Evolutionary conservation across 1,140 invertebrate genomes (phyloP), one percentile per base, ranked within the genome.

Genomic region (Trichonephila inaurata): DNA sequence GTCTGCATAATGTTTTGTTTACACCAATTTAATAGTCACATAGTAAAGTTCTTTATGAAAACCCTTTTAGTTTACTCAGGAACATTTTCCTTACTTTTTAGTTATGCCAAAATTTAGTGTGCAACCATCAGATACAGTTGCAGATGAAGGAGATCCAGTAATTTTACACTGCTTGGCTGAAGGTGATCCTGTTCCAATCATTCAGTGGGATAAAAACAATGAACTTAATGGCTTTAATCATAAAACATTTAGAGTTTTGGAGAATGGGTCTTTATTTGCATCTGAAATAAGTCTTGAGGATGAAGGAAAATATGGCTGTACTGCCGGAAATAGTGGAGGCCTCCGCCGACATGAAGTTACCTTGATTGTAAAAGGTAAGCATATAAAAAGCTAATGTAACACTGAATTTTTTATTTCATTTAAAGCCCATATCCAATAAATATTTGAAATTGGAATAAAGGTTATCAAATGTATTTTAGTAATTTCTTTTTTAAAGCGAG

Each of bases 201-300:
- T 99, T 44, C 97, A 98, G 89, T 99, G 98, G 98, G 98, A 99
- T 95, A 97, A 98, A 95, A 98, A 98, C 95, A 97, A 97, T 5
- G 96, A 96, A 86, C 97, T 97, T 95, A 97, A 97, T 95, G 97
- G 97, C 96, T 96, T 97, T 95, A 96, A 97, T 95, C 95, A 96
- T 58, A 95, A 96, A 18, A 96, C 97, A 94, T 97, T 98, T 94
- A 95, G 97, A 93, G 96, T 98, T 21, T 95, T 98, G 64, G 96
- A 97, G 66, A 99, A 99, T 96, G 98, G 98, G 3, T 98, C 98
- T 0, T 96, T 99, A 44, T 96, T 97, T 72, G 97, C 99, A 62
- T 96, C 96, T 40, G 97, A 97, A 94, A 97, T 97, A 8, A 97
- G 97, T 93, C 96, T 97, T 94, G 97, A 97, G 89, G 98, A 99